A percentile compares a stretch with the other conserved stretches of the same genome.
Conservation (phyloP, 2,113 vertebrate genomes). For the Casuarius casuarius region DNA sequence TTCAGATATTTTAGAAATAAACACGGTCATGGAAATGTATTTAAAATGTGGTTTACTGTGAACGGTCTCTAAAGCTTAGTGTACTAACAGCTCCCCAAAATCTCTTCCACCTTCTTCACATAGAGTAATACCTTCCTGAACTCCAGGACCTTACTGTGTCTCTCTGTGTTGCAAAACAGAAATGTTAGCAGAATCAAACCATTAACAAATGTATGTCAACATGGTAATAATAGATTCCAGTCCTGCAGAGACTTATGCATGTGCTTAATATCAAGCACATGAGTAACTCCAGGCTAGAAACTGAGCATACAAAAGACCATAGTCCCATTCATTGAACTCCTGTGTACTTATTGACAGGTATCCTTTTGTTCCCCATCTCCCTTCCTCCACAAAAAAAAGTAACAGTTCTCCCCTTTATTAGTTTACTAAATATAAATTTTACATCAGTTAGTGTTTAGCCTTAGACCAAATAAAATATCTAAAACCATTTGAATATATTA, state of each 20-base stretch:
- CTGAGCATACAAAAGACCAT: conserved; percentile 66
- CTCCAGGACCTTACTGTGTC: not conserved
- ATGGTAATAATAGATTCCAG: conserved; percentile 69
- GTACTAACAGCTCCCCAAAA: conserved; percentile 6
- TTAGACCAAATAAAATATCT: not conserved
- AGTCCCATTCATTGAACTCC: conserved; percentile 32
- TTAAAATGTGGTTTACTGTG: conserved; percentile 42
- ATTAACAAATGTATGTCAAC: conserved; percentile 62
- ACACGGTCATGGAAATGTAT: conserved; percentile 33
- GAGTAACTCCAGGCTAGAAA: conserved; percentile 72
- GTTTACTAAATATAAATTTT: not conserved
- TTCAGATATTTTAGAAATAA: conserved; percentile 48
- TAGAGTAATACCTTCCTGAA: not conserved
- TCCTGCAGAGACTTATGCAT: not conserved
- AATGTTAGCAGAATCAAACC: conserved; percentile 50
- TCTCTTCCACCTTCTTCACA: conserved; percentile 7
- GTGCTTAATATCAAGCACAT: conserved; percentile 68
- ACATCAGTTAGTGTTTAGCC: not conserved
- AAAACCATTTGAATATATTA: not conserved
- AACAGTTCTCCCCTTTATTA: not conserved
- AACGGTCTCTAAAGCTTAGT: conserved; percentile 7
- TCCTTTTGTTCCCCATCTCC: conserved; percentile 32
- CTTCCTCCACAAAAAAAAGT: not conserved
- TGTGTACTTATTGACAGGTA: conserved; percentile 53
- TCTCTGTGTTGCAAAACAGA: conserved; percentile 15